A percentile compares a stretch with the other conserved stretches of the same genome.
These are phyloP conservation scores for Dendrocincla tyrannina DNA, from an alignment of 2,797 vertebrate species.

Conservation along the genomic window DNA sequence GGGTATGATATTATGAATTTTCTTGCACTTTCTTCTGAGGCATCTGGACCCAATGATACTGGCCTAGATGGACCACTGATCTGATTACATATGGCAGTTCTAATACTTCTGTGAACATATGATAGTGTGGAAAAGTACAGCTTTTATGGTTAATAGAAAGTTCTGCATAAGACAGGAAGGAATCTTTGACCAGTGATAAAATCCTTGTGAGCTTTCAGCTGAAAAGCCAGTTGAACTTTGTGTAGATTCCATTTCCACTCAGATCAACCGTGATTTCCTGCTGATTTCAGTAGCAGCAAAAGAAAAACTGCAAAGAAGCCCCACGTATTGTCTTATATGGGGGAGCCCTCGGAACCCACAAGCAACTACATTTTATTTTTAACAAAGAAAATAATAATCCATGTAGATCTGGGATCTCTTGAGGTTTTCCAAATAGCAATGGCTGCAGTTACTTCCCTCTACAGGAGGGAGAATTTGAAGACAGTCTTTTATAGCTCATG, in stretches of 20 bases:
- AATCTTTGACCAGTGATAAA: constrained; percentile 2
- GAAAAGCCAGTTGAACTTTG: constrained; percentile 24
- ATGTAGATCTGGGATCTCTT: neutral
- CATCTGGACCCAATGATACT: neutral
- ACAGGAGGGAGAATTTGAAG: neutral
- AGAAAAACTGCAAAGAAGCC: neutral
- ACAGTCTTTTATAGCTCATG: neutral
- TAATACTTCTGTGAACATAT: neutral
- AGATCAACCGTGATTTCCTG: constrained; percentile 20
- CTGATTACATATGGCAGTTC: constrained; percentile 36
- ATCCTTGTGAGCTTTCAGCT: neutral
- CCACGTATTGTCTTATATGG: neutral
- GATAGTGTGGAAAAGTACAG: neutral
- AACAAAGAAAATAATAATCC: neutral
- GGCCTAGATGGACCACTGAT: neutral
- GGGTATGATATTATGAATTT: neutral
- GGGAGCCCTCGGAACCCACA: neutral
- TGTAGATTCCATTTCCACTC: neutral
- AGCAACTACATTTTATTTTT: neutral
- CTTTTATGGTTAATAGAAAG: neutral
- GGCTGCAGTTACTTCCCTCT: neutral
- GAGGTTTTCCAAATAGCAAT: neutral
- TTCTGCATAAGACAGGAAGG: neutral
- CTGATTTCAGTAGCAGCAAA: neutral
- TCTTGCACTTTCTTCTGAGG: neutral